phyloP scores from a whole-genome alignment of 37 sponge, comb jelly and placozoan species.

The Geodia barretti region DNA sequence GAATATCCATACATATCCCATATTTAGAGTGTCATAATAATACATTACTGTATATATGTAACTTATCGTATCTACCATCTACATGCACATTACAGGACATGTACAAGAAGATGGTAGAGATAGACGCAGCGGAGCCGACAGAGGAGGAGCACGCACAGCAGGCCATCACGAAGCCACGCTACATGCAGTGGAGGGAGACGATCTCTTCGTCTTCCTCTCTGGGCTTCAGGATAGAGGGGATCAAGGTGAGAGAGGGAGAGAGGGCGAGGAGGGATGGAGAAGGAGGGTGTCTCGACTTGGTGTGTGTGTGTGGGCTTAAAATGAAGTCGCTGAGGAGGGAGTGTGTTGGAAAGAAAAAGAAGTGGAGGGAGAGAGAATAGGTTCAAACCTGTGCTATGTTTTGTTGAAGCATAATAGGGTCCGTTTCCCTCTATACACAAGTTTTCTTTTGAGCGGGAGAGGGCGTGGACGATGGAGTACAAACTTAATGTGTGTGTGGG shows the following conservation, averaged over 20 bases:
- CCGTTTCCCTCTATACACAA: too few relatives aligned
- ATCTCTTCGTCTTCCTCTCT: constrained; percentile 83
- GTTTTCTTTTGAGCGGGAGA: too few relatives aligned
- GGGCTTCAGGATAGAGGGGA: constrained; percentile 98
- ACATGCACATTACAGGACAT: constrained; percentile 69
- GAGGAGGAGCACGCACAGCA: constrained; percentile 74
- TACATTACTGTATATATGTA: too few relatives aligned
- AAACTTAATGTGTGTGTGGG: neutral
- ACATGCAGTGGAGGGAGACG: constrained; percentile 98
- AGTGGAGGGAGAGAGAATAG: too few relatives aligned
- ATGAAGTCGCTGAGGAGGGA: too few relatives aligned
- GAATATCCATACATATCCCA: neutral
- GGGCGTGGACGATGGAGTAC: neutral
- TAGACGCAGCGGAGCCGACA: constrained; percentile 94
- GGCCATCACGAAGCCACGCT: constrained; percentile 97
- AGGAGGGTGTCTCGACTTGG: neutral
- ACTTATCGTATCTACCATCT: too few relatives aligned
- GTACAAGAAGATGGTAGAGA: constrained; percentile 95
- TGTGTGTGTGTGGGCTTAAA: too few relatives aligned
- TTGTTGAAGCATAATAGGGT: too few relatives aligned
- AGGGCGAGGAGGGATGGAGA: neutral
- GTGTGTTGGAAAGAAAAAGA: too few relatives aligned
- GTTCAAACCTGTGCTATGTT: too few relatives aligned
- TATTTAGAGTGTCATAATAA: too few relatives aligned
- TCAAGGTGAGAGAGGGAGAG: constrained; percentile 75